A percentile compares a stretch with the other conserved stretches of the same genome.
Conservation (phyloP, 2,797 vertebrate species). For the Lycodopsis pacificus region DNA sequence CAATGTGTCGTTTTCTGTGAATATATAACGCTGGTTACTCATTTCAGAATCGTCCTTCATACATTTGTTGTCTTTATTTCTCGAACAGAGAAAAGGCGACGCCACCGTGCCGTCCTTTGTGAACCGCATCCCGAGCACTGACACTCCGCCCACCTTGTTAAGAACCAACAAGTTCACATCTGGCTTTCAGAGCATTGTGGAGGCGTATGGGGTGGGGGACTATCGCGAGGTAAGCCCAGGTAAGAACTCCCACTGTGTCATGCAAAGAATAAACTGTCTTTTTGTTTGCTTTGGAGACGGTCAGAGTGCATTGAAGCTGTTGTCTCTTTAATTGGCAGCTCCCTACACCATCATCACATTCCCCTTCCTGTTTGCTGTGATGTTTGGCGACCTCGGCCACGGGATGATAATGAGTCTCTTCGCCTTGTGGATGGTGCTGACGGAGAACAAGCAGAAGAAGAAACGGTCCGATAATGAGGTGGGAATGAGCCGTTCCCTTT, state of each 20-base stretch:
- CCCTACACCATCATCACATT: constrained; percentile 96
- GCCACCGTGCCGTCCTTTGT: constrained; percentile 94
- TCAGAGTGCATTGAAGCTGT: not conserved
- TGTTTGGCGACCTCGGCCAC: constrained; percentile 97
- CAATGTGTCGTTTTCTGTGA: not conserved
- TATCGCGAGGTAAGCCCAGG: constrained; percentile 97
- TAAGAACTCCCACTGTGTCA: constrained; percentile 65
- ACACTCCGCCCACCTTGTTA: constrained; percentile 93
- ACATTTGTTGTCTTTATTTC: constrained; percentile 5
- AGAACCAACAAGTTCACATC: constrained; percentile 97
- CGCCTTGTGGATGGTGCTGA: constrained; percentile 91
- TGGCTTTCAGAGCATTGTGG: constrained; percentile 97
- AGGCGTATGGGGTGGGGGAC: constrained; percentile 95
- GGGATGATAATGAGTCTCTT: constrained; percentile 92
- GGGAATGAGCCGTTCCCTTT: constrained; percentile 16
- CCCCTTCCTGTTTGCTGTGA: constrained; percentile 96
- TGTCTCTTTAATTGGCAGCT: constrained; percentile 78
- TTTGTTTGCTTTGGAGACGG: not conserved
- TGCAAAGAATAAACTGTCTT: not conserved
- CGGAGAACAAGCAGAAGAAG: constrained; percentile 88
- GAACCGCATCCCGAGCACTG: constrained; percentile 93
- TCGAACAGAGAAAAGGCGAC: constrained; percentile 90
- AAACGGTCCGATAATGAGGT: constrained; percentile 90
- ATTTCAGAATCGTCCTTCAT: not conserved
- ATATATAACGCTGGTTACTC: not conserved